Evolutionary conservation across 1,140 invertebrate genomes (phyloP), one percentile per base, ranked within the genome.

Genomic region (Bathynomus jamesi): DNA sequence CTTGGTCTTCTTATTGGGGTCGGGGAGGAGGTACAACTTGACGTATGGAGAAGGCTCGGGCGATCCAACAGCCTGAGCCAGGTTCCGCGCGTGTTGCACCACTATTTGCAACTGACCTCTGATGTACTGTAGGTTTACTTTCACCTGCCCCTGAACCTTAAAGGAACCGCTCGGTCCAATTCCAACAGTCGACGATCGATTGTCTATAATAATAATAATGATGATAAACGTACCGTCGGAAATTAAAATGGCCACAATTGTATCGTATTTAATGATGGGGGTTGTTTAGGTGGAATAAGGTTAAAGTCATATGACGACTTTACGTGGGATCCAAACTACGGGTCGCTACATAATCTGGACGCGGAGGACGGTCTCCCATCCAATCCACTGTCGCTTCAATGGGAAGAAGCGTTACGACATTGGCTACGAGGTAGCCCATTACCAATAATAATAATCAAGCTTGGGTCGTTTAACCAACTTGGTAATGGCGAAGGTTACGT

Each of bases 1-100:
- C 83, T 98, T 98, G 28, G 96, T 97, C 71, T 86, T 88, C 84
- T 96, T 96, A 87, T 92, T 80, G 7, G 82, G 80, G 78, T 87
- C 87, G 24, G 86, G 86, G 76, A 94, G 88, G 67, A 99, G 85
- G 82, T 99, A 99, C 11, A 92, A 90, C 85, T 97, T 97, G 29
- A 96, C 94, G 79, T 96, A 97, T 2, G 93, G 90, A 78, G 92
- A 93, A 10, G 94, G 94, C 81, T 91, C 88, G 80, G 91, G 86
- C 25, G 29, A 86, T 86, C 90, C 89, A 2, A 88, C 84, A 0
- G 71, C 53, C 78, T 87, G 85, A 0, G 91, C 89, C 69, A 97
- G 84, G 72, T 91, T 91, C 79, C 92, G 87, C 0, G 91, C 93
- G 83, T 96, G 94, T 80, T 92, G 89, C 17, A 97, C 88, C 86